phyloP scores from a whole-genome alignment of 2,113 vertebrate genomes.

The Pterocles orientalis region DNA sequence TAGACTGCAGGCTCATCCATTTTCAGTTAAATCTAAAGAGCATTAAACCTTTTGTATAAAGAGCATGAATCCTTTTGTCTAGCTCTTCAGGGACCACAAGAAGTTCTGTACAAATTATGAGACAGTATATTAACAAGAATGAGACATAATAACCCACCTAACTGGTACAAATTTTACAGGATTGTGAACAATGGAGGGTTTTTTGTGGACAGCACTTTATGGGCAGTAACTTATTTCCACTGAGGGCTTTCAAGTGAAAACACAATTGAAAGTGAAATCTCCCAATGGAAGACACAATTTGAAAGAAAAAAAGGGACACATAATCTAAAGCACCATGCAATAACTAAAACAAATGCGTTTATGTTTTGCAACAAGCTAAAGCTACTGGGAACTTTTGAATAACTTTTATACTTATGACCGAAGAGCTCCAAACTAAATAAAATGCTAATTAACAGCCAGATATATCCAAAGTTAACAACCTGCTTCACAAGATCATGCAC shows the following conservation, averaged over 20 bases:
- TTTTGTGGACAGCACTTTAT: not conserved
- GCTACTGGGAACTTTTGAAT: not conserved
- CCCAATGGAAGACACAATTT: not conserved
- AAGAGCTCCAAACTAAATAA: not conserved
- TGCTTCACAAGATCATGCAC: not conserved
- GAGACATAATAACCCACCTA: not conserved
- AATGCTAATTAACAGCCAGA: not conserved
- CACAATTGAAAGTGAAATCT: not conserved
- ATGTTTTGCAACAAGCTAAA: not conserved
- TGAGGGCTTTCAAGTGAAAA: not conserved
- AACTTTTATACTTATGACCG: not conserved
- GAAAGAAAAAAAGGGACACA: not conserved
- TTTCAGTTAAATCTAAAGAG: not conserved
- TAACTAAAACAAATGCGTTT: not conserved
- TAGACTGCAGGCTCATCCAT: not conserved
- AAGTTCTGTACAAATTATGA: not conserved
- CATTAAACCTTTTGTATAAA: not conserved
- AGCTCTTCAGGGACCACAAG: not conserved
- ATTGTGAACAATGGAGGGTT: not conserved
- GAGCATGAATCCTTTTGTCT: not conserved
- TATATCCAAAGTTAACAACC: not conserved
- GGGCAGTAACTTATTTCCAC: not conserved
- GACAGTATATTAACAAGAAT: not conserved
- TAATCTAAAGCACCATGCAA: not conserved
- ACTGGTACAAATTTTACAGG: not conserved